A percentile compares a stretch with the other conserved stretches of the same genome.
Conservation (phyloP, 2,888 invertebrate species). For the Nezara viridula region DNA sequence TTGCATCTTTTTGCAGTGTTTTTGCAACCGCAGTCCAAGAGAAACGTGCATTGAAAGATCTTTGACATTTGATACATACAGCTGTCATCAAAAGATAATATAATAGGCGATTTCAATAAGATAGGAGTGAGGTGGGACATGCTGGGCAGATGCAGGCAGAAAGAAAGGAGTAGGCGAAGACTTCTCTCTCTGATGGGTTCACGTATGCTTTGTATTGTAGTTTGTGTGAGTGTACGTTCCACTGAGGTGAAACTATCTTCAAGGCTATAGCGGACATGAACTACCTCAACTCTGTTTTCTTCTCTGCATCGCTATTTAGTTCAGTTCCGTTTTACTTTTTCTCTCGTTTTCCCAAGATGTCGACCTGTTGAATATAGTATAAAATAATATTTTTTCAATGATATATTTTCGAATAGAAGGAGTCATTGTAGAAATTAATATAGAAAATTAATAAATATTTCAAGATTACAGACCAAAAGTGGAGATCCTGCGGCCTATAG, state of each 20-base stretch:
- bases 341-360: background rate
- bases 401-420: too few species aligned
- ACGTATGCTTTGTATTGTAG: conserved; percentile 7
- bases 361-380: background rate
- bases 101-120: background rate
- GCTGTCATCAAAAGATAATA: background rate
- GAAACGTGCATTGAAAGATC: too few species aligned
- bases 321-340: background rate
- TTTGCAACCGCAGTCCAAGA: too few species aligned
- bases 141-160: background rate
- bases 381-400: too few species aligned
- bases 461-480: too few species aligned
- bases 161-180: background rate
- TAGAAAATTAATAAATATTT: too few species aligned
- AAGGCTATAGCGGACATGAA: background rate
- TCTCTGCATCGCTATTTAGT: background rate
- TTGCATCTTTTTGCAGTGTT: too few species aligned
- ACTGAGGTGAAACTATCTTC: background rate
- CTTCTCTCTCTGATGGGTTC: background rate
- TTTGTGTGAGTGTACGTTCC: background rate
- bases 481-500: too few species aligned
- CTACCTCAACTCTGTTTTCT: background rate
- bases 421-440: too few species aligned
- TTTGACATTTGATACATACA: too few species aligned
- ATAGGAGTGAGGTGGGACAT: background rate